Evolutionary conservation across 2,113 vertebrate genomes (phyloP).

Genomic region (Echinops telfairi): DNA sequence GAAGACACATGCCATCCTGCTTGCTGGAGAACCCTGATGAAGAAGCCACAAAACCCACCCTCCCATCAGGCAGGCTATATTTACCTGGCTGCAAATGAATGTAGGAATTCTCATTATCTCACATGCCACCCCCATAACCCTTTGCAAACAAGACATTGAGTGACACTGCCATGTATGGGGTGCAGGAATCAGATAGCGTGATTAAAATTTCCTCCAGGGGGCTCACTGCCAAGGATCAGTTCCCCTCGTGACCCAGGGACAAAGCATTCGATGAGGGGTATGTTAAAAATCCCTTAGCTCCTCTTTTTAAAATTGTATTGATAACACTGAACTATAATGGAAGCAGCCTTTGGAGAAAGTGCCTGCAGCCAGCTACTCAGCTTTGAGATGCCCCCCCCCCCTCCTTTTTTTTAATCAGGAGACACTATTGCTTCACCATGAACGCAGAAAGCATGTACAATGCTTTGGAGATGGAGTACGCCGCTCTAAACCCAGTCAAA

Average conservation of each 20-base stretch:
- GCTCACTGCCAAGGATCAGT: not conserved
- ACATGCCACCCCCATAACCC: not conserved
- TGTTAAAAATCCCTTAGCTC: not conserved
- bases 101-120: constrained; percentile 53
- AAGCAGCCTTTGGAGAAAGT: constrained; percentile 80
- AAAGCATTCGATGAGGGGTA: not conserved
- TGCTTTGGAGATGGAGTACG: constrained; percentile 74
- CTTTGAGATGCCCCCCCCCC: constrained; percentile 76
- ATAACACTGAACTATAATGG: constrained; percentile 78
- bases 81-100: constrained; percentile 21
- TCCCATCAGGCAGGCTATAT: not conserved
- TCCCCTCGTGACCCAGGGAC: constrained; percentile 35
- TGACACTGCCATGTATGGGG: not conserved
- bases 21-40: not conserved
- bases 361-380: constrained; percentile 46
- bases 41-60: not conserved
- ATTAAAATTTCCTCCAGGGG: constrained; percentile 65
- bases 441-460: constrained; percentile 80
- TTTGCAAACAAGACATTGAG: not conserved
- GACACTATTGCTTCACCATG: constrained; percentile 79
- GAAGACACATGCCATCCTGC: not conserved
- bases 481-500: constrained; percentile 80
- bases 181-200: constrained; percentile 47
- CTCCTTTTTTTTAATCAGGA: constrained; percentile 82
- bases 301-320: constrained; percentile 56